Percentiles rank a stretch among this genome's conserved stretches.
Conservation (phyloP, 2,113 vertebrate species). For the Caranx melampygus region DNA sequence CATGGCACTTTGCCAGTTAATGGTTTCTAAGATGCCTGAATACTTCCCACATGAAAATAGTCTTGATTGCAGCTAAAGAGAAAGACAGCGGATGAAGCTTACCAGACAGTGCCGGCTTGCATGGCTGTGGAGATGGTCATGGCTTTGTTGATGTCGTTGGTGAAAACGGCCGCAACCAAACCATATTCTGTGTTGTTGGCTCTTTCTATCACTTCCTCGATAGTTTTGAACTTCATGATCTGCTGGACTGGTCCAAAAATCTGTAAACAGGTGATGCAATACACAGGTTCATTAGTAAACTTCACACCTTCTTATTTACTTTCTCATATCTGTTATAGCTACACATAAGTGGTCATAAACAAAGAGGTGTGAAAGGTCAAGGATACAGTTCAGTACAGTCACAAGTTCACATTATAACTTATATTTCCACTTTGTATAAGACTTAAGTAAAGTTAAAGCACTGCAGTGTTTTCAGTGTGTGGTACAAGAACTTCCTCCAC, state of each 20-base stretch:
- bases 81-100: conserved; percentile 66
- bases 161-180: conserved; percentile 95
- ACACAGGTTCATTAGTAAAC: neutral
- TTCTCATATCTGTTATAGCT: neutral
- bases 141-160: conserved; percentile 96
- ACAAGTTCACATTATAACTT: too few relatives aligned
- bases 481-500: neutral
- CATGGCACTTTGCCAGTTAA: conserved; percentile 53
- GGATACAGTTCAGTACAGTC: too few relatives aligned
- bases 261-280: conserved; percentile 74
- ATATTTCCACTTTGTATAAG: too few relatives aligned
- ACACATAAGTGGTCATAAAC: neutral
- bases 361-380: too few relatives aligned
- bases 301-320: neutral
- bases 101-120: conserved; percentile 99
- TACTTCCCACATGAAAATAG: conserved; percentile 60
- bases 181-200: conserved; percentile 97
- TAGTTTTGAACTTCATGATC: conserved; percentile 97
- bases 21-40: conserved; percentile 50
- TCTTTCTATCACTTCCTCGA: conserved; percentile 97
- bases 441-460: too few relatives aligned
- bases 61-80: conserved; percentile 51
- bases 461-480: neutral
- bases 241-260: conserved; percentile 99
- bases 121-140: conserved; percentile 94